Base-by-base conservation (phyloP, 2,888 invertebrate species). In the Cylloceria caligata region DNA sequence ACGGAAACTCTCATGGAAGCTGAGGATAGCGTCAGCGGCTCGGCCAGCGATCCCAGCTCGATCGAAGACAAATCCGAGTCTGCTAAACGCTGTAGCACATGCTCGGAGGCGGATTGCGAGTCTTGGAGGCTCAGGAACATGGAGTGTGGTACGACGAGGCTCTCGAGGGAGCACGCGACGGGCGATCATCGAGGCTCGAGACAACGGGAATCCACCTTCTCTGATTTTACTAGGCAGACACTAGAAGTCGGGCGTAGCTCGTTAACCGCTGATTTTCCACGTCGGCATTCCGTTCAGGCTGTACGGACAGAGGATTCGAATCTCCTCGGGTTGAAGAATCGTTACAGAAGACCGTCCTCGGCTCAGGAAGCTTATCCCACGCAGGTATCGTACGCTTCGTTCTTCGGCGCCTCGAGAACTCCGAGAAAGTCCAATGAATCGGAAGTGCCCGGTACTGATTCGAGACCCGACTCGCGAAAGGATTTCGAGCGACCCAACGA, bases 1-100 rank as follows among this genome's bases (percentile, higher is more conserved):
- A 91, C 93, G 0, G 94, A 94, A 86, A 93, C 93, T 0, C 89
- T 94, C 11, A 90, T 93, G 81, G 94, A 94, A 90, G 93, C 87
- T 0, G 90, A 91, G 47, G 90, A 91, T 64, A 86, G 88, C 39
- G 87, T 87, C 0, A 89, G 89, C 19, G 87, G 87, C 6, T 90
- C 88, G 6, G 16, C 60, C 9, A 60, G 60, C 19, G 89, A 88
- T 5, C 89, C 89, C 3, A 90, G 88, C 60, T 85, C 88, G 0
- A 80, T 74, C 1, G 84, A 86, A 30, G 86, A 88, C 2, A 83
- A 68, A 52, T 78, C 80, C 16, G 11, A 27, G 19, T 52, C 60
- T 3, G 13, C 45, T 0, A 5, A 49, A 13, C 62, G 42, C 0
- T 69, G 77, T 30, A 7, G 21, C 13, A 19, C 11, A 11, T 45